phyloP scores from a whole-genome alignment of 2,113 vertebrate genomes.

The Saccopteryx leptura region DNA sequence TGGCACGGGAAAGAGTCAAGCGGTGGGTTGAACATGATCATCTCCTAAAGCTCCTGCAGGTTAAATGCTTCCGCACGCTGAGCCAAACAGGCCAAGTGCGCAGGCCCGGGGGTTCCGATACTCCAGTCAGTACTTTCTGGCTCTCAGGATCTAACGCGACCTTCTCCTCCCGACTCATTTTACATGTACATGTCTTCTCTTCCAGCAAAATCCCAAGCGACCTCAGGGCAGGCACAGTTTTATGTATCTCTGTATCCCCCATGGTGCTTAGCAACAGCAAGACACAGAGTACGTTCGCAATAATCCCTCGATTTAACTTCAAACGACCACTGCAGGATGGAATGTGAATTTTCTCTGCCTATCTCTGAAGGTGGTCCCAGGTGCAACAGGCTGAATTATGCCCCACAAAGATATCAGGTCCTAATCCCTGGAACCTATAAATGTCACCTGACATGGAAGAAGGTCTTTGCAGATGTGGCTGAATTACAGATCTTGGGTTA shows the following conservation, averaged over 20 bases:
- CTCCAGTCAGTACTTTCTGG: neutral
- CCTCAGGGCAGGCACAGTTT: neutral
- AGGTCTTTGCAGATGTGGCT: neutral
- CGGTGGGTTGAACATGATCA: neutral
- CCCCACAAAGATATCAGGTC: neutral
- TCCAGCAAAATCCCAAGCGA: neutral
- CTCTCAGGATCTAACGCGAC: neutral
- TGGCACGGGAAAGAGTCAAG: neutral
- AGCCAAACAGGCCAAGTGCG: too few species aligned
- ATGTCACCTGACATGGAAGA: neutral
- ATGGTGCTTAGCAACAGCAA: neutral
- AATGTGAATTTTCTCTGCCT: neutral
- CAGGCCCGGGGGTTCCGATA: fast-evolving
- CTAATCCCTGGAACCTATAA: neutral
- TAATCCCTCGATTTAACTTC: neutral
- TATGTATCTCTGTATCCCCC: neutral
- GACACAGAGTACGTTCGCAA: neutral
- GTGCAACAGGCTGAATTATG: neutral
- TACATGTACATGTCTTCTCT: neutral
- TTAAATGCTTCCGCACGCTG: fast-evolving
- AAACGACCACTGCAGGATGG: neutral
- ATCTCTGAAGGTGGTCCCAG: neutral
- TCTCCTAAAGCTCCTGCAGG: fast-evolving
- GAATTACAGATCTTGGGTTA: neutral
- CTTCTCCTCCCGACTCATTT: neutral